Evolutionary conservation across 2,888 invertebrate genomes (phyloP), one percentile per base, ranked within the genome.

Genomic region (Calameuta filiformis): DNA sequence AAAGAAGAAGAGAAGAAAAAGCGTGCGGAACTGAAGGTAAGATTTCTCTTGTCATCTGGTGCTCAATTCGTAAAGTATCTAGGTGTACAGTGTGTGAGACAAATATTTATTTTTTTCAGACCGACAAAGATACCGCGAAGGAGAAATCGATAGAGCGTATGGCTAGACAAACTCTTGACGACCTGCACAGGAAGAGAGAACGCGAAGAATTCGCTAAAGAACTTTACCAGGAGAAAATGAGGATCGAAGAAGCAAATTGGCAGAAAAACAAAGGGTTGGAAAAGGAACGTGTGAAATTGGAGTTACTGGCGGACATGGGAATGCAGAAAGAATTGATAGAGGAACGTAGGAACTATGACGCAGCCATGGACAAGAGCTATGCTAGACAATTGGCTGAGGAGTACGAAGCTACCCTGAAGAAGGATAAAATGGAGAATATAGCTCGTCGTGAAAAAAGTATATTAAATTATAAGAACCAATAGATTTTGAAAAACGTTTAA

Each of bases 321-420:
- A 81, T 79, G 12, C 75, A 80, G 15, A 83, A 73, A 12, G 77
- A 76, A 73, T 76, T 56, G 30, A 68, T 74, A 9, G 82, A 78
- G 23, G 83, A 85, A 68, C 82, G 68, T 15, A 86, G 68, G 83
- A 84, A 69, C 6, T 23, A 31, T 11, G 69, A 69, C 0, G 75
- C 77, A 6, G 83, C 81, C 56, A 80, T 77, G 68, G 87, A 88
- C 75, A 81, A 79, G 0, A 83, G 82, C 2, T 85, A 87, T 31
- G 76, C 79, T 2, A 82, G 79, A 77, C 78, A 86, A 73, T 77
- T 86, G 40, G 79, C 76, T 9, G 80, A 83, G 23, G 80, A 87
- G 77, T 75, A 76, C 11, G 79, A 75, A 68, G 80, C 78, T 40
- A 69, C 76, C 12, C 33, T 80, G 68, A 79, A 75, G 33, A 80